phyloP scores from a whole-genome alignment of 2,797 vertebrate genomes.

The Masticophis lateralis region DNA sequence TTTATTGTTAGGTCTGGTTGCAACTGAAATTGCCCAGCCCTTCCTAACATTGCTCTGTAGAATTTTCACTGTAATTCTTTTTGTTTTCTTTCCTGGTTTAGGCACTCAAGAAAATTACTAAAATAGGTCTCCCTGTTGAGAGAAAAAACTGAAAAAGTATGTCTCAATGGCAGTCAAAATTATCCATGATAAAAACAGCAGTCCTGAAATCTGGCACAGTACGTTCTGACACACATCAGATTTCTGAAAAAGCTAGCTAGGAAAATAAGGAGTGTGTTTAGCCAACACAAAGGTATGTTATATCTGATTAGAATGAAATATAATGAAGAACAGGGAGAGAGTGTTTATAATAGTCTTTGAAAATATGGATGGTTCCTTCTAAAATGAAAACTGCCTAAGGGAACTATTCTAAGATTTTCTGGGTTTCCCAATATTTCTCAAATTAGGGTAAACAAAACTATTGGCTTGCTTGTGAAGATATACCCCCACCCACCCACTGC shows the following conservation, averaged over 20 bases:
- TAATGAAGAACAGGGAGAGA: slow-evolving; percentile 18
- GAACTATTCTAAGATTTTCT: not conserved
- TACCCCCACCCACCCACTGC: not conserved
- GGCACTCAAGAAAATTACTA: slow-evolving; percentile 28
- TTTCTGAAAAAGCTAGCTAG: slow-evolving; percentile 36
- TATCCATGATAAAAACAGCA: slow-evolving; percentile 36
- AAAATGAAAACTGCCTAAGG: not conserved
- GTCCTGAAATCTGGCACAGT: slow-evolving; percentile 31
- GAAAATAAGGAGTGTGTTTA: slow-evolving; percentile 23
- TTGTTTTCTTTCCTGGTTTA: not conserved
- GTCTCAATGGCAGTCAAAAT: slow-evolving; percentile 33
- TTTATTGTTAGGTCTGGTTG: slow-evolving; percentile 7
- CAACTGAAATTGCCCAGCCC: not conserved
- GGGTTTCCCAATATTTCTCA: not conserved
- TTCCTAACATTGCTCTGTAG: slow-evolving; percentile 13
- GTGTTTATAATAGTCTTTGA: slow-evolving; percentile 16
- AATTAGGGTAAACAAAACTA: not conserved
- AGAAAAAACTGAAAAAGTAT: slow-evolving; percentile 48
- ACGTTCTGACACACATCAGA: slow-evolving; percentile 2
- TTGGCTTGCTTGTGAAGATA: not conserved
- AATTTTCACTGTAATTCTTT: slow-evolving; percentile 24
- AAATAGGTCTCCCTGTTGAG: slow-evolving; percentile 22
- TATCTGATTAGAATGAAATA: slow-evolving; percentile 1
- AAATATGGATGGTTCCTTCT: not conserved
- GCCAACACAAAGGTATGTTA: slow-evolving; percentile 2